Conservation (phyloP, 2,113 vertebrate species). For the Sitta europaea region DNA sequence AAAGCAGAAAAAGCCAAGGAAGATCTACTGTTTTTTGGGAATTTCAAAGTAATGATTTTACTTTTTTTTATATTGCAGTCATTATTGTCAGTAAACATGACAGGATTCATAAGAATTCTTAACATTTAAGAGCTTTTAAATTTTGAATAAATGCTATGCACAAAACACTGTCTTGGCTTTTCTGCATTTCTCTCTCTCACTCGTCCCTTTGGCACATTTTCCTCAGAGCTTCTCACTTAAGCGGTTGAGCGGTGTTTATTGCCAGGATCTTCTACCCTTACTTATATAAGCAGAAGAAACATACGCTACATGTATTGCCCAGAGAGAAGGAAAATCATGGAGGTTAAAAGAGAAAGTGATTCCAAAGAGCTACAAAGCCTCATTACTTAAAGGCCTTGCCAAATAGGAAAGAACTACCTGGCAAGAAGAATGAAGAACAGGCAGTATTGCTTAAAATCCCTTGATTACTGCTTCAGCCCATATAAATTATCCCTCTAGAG, state of each 20-base stretch:
- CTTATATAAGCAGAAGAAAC: not conserved
- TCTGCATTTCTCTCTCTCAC: not conserved
- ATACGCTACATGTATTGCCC: not conserved
- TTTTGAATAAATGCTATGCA: not conserved
- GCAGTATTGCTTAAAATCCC: not conserved
- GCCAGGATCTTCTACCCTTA: not conserved
- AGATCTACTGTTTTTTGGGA: not conserved
- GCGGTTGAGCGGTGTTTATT: not conserved
- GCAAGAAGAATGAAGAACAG: not conserved
- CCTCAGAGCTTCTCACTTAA: not conserved
- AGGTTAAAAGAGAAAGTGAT: not conserved
- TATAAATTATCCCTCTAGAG: constrained; percentile 63
- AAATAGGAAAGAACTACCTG: not conserved
- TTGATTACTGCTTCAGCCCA: not conserved
- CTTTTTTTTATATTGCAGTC: not conserved
- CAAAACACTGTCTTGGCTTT: not conserved
- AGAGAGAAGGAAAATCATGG: not conserved
- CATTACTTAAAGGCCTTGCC: not conserved
- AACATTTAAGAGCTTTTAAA: not conserved
- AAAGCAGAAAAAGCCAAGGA: not conserved
- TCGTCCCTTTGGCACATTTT: not conserved
- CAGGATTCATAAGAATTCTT: not conserved
- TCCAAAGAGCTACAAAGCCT: not conserved
- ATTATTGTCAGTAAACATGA: not conserved
- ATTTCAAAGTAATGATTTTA: not conserved